Conservation (phyloP, 2,888 invertebrate species). For the Harpagoxenus sublaevis region DNA sequence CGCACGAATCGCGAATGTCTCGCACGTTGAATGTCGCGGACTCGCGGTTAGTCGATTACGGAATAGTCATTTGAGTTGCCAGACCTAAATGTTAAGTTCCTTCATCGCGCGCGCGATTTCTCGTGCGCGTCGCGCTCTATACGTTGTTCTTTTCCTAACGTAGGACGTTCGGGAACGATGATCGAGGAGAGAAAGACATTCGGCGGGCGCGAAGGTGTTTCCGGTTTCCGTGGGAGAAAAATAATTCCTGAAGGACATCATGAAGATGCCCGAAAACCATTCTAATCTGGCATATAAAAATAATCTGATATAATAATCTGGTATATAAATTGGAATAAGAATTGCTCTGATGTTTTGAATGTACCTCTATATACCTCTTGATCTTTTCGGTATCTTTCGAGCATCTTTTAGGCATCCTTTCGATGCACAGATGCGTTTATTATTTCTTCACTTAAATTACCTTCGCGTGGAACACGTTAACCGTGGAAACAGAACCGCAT, state of each 20-base stretch:
- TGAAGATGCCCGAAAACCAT: neutral
- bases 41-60: conserved; percentile 51
- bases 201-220: conserved; percentile 17
- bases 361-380: neutral
- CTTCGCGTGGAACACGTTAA: neutral
- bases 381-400: neutral
- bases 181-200: conserved; percentile 40
- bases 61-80: conserved; percentile 53
- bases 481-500: neutral
- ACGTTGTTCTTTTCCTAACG: conserved; percentile 46
- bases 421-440: neutral
- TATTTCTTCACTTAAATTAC: conserved; percentile 19
- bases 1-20: conserved; percentile 41
- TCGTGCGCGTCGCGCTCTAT: conserved; percentile 51
- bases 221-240: neutral
- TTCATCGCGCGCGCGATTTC: conserved; percentile 55
- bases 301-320: neutral
- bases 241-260: neutral
- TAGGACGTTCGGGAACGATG: conserved; percentile 13
- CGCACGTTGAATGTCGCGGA: conserved; percentile 39
- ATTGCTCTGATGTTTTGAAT: neutral
- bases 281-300: neutral
- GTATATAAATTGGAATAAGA: neutral
- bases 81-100: conserved; percentile 69
- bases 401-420: neutral